Percentiles rank a stretch among this genome's conserved stretches.
Conservation (phyloP, 1,140 invertebrate genomes). For the Leucophenga varia region DNA sequence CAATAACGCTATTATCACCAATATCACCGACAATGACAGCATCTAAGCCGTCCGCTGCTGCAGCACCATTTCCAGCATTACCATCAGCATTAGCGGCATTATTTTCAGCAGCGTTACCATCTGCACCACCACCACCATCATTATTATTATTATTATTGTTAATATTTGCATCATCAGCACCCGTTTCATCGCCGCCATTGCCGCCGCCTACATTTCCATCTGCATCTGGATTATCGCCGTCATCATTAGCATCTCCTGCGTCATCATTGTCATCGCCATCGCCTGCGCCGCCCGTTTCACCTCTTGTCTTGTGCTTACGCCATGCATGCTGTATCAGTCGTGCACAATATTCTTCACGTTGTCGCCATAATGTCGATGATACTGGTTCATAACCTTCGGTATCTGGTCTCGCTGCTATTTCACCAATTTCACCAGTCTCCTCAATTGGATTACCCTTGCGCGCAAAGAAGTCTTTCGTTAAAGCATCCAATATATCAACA, state of each 20-base stretch:
- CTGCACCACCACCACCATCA: conserved; percentile 10
- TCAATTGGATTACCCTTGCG: conserved; percentile 90
- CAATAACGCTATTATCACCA: not conserved
- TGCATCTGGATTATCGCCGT: conserved; percentile 1
- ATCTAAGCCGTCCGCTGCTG: conserved; percentile 41
- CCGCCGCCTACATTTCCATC: conserved; percentile 10
- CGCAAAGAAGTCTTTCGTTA: conserved; percentile 95
- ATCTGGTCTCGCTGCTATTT: conserved; percentile 76
- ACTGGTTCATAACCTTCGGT: conserved; percentile 89
- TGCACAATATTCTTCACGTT: conserved; percentile 94
- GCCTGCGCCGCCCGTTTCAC: conserved; percentile 58
- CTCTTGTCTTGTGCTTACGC: conserved; percentile 78
- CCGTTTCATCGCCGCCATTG: conserved; percentile 1
- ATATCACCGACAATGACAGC: conserved; percentile 25
- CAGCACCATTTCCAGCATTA: not conserved
- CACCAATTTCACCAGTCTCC: conserved; percentile 79
- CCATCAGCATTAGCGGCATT: not conserved
- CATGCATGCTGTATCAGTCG: conserved; percentile 92
- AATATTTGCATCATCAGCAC: conserved; percentile 2
- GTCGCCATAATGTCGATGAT: conserved; percentile 89
- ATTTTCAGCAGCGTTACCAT: conserved; percentile 1
- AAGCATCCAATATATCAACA: conserved; percentile 94
- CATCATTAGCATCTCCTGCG: conserved; percentile 38
- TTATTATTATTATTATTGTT: conserved; percentile 25
- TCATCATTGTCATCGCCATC: conserved; percentile 30